A percentile compares a stretch with the other conserved stretches of the same genome.
These are phyloP conservation scores for Diadumene lineata DNA, from an alignment of 92 coral and sea anemone genomes.

Conservation along the genomic window DNA sequence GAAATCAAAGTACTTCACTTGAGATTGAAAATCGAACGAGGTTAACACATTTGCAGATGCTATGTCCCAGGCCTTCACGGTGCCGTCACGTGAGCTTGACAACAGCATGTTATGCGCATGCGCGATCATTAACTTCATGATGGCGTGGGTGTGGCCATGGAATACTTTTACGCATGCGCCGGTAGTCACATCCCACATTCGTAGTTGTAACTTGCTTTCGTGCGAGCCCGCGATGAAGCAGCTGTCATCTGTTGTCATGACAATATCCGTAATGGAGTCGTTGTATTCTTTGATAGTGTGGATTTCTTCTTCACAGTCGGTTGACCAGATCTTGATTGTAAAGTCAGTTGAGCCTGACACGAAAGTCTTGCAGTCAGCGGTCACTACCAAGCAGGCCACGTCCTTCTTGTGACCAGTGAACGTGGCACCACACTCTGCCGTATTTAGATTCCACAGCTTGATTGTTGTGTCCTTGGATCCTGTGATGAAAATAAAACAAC, in stretches of 20 bases:
- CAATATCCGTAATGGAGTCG: conserved; percentile 68
- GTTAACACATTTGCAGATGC: conserved; percentile 43
- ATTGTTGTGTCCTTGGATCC: conserved; percentile 78
- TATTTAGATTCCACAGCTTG: conserved; percentile 62
- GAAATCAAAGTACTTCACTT: conserved; percentile 70
- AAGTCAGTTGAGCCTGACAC: conserved; percentile 82
- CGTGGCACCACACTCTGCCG: conserved; percentile 38
- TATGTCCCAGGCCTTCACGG: conserved; percentile 73
- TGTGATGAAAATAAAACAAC: neutral
- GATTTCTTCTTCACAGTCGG: conserved; percentile 32
- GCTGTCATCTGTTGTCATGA: conserved; percentile 63
- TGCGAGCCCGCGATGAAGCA: conserved; percentile 81
- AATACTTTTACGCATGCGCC: conserved; percentile 59
- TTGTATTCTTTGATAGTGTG: conserved; percentile 57
- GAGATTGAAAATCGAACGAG: conserved; percentile 84
- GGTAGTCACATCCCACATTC: conserved; percentile 64
- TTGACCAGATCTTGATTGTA: conserved; percentile 61
- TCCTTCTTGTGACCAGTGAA: conserved; percentile 63
- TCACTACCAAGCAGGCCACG: conserved; percentile 64
- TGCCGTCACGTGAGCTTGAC: conserved; percentile 86
- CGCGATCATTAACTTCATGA: conserved; percentile 59
- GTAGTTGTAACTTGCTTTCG: conserved; percentile 72
- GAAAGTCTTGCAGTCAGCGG: conserved; percentile 39
- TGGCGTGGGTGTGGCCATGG: conserved; percentile 76
- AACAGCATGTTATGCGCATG: conserved; percentile 41